Conservation (phyloP, 2,797 vertebrate species). For the Fistularia tabacaria region DNA sequence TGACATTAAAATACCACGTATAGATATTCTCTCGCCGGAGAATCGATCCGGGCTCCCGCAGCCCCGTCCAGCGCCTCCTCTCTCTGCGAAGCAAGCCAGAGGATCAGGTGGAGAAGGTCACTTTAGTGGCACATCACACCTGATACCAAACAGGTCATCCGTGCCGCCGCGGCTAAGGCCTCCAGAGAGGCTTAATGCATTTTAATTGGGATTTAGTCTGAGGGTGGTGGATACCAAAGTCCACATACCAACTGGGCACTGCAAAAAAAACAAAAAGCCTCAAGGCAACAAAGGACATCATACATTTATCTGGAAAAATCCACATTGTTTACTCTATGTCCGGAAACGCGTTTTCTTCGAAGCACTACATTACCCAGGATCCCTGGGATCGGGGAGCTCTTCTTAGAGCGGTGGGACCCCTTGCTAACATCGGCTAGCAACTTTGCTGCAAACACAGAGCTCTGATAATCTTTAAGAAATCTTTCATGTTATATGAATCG, state of each 20-base stretch:
- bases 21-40: slow-evolving; percentile 76
- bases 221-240: slow-evolving; percentile 7
- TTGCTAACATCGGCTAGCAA: no score
- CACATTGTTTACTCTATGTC: no score
- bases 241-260: background rate
- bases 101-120: slow-evolving; percentile 64
- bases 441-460: no score
- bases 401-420: no score
- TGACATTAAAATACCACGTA: slow-evolving; percentile 80
- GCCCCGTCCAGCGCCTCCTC: slow-evolving; percentile 41
- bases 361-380: no score
- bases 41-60: slow-evolving; percentile 71
- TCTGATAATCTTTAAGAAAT: no score
- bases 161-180: slow-evolving; percentile 8
- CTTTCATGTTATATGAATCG: no score
- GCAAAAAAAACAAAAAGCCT: background rate
- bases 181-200: slow-evolving; percentile 37
- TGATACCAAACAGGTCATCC: slow-evolving; percentile 52
- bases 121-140: slow-evolving; percentile 53
- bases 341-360: no score
- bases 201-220: slow-evolving; percentile 28
- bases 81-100: slow-evolving; percentile 35
- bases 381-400: no score
- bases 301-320: no score
- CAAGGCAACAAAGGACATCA: no score